Percentiles rank a stretch among this genome's conserved stretches.
These are phyloP conservation scores for Drosophila suzukii DNA, from an alignment of 1,140 invertebrate species.

Conservation along the genomic window DNA sequence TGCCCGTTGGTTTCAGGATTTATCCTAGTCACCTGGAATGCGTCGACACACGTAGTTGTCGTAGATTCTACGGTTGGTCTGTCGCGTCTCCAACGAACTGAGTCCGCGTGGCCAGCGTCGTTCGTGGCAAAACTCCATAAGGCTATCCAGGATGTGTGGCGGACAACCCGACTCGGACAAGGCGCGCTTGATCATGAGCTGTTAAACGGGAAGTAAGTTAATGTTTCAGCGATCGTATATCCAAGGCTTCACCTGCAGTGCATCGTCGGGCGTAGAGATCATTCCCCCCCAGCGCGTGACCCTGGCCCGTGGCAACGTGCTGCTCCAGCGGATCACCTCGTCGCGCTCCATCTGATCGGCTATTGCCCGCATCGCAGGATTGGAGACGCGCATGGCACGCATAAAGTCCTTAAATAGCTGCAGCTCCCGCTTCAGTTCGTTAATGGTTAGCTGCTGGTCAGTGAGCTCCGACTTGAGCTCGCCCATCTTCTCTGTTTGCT, in stretches of 20 bases:
- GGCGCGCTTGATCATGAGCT: slow-evolving; percentile 96
- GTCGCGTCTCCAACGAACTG: slow-evolving; percentile 95
- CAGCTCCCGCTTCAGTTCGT: slow-evolving; percentile 95
- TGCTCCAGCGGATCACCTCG: slow-evolving; percentile 96
- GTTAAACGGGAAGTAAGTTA: slow-evolving; percentile 23
- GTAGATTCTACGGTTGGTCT: slow-evolving; percentile 94
- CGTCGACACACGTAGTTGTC: slow-evolving; percentile 97
- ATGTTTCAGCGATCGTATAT: too few species aligned
- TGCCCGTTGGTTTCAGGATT: background rate
- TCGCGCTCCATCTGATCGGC: slow-evolving; percentile 96
- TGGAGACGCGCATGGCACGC: slow-evolving; percentile 94
- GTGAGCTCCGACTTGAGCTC: slow-evolving; percentile 94
- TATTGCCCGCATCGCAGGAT: slow-evolving; percentile 94
- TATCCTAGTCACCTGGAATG: slow-evolving; percentile 89
- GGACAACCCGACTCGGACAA: slow-evolving; percentile 97
- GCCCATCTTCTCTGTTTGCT: slow-evolving; percentile 93
- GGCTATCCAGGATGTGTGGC: slow-evolving; percentile 94
- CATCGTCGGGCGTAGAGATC: slow-evolving; percentile 93
- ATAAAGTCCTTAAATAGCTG: slow-evolving; percentile 95
- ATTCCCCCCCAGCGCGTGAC: slow-evolving; percentile 98
- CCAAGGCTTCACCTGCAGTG: slow-evolving; percentile 89
- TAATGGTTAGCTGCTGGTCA: slow-evolving; percentile 94
- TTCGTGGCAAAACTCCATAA: slow-evolving; percentile 99
- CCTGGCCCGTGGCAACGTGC: slow-evolving; percentile 92
- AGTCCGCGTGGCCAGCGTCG: slow-evolving; percentile 96